phyloP scores from a whole-genome alignment of 2,888 invertebrate genomes.

The Tenthredo notha region DNA sequence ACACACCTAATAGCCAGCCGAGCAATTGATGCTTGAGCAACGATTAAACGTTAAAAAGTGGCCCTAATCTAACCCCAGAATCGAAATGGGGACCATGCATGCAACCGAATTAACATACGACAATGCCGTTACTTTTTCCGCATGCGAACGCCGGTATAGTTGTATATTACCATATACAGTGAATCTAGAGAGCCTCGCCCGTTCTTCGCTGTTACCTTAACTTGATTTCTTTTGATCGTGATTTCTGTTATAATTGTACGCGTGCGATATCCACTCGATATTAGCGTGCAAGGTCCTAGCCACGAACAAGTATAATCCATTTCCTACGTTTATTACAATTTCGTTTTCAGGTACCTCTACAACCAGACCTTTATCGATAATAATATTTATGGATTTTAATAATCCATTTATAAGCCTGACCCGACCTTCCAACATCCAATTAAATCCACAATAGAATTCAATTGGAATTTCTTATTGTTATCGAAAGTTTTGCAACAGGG shows the following conservation, averaged over 20 bases:
- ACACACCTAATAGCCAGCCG: slow-evolving; percentile 39
- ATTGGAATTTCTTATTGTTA: background rate
- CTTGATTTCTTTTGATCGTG: slow-evolving; percentile 50
- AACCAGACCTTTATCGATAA: background rate
- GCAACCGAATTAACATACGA: slow-evolving; percentile 70
- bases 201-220: slow-evolving; percentile 10
- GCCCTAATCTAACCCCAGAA: slow-evolving; percentile 65
- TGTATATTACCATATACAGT: slow-evolving; percentile 16
- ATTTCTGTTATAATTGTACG: slow-evolving; percentile 66
- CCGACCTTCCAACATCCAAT: background rate
- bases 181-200: background rate
- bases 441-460: background rate
- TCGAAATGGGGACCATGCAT: slow-evolving; percentile 68
- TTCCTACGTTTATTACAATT: slow-evolving; percentile 33
- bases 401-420: background rate
- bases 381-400: slow-evolving; percentile 22
- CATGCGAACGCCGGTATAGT: slow-evolving; percentile 60
- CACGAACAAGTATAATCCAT: slow-evolving; percentile 44
- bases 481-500: background rate
- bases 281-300: slow-evolving; percentile 25
- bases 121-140: slow-evolving; percentile 67
- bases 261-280: slow-evolving; percentile 58
- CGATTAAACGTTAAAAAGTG: slow-evolving; percentile 74
- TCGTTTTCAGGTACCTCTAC: background rate
- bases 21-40: slow-evolving; percentile 62